Base-by-base conservation (phyloP, 2,888 invertebrate genomes). In the Apamea monoglypha region DNA sequence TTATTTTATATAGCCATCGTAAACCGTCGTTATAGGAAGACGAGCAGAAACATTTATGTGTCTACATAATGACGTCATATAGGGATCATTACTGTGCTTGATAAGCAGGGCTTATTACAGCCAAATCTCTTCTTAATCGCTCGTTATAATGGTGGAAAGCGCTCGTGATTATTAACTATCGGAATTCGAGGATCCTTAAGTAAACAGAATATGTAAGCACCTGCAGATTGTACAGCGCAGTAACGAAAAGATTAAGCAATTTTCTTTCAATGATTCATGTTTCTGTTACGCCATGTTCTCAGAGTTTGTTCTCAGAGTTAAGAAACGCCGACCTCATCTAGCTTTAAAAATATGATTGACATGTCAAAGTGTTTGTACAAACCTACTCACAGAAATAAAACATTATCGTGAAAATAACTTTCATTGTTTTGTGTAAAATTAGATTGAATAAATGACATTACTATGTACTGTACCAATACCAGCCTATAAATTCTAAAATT, bases 121-220 rank as follows among this genome's bases (percentile, higher is more conserved):
- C 50, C 3, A 71, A 71, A 77, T 71, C 66, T 74, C 66, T 47
- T 74, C 50, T 44, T 77, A 85, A 83, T 85, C 73, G 76, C 32
- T 61, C 32, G 25, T 66, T 74, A n/a, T 61, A 73, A 81, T 69
- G 64, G 1, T 36, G 50, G 61, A 53, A 67, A 36, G n/a, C n/a
- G 64, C 59, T 81, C 50, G 50, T 83, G 50, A 59, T 66, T 36
- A 66, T 78, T 67, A 53, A 67, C 18, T 83, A 69, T 61, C 8
- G 25, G 18, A 7, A 44, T 44, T 59, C 10, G 36, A 64, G 69
- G 21, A 25, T 14, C 16, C 16, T 32, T 50, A 66, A 25, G 14
- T 29, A 29, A 72, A 73, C 25, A 56, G 29, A 66, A 50, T 50
- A 16, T 25, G 14, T 61, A 29, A 78, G 47, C 14, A 7, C 21